Percentiles rank a stretch among this genome's conserved stretches.
These are phyloP conservation scores for Meloidogyne exigua DNA, from an alignment of 1,140 invertebrate genomes.

Conservation along the genomic window DNA sequence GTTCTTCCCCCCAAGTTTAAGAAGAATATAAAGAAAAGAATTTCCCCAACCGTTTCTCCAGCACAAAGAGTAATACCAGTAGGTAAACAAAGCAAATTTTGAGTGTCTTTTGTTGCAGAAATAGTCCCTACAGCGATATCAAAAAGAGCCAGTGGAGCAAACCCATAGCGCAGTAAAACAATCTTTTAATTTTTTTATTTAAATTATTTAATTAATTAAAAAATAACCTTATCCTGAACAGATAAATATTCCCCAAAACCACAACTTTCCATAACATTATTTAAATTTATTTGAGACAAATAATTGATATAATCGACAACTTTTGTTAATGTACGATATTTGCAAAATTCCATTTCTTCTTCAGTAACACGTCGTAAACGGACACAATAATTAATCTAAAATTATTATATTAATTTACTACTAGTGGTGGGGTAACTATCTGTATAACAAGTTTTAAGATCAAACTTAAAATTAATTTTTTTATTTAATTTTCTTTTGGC, in stretches of 20 bases:
- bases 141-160: constrained; percentile 51
- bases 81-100: constrained; percentile 48
- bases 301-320: constrained; percentile 27
- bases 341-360: constrained; percentile 53
- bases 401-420: no score
- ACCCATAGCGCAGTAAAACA: constrained; percentile 43
- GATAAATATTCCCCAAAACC: neutral
- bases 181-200: constrained; percentile 29
- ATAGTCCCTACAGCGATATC: constrained; percentile 44
- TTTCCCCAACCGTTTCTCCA: constrained; percentile 33
- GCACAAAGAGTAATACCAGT: constrained; percentile 43
- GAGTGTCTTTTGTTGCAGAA: constrained; percentile 40
- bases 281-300: constrained; percentile 13
- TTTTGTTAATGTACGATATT: constrained; percentile 51
- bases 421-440: no score
- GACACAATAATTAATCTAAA: constrained; percentile 45
- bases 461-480: no score
- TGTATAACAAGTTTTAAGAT: neutral
- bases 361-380: constrained; percentile 46
- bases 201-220: neutral
- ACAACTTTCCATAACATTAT: neutral
- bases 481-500: no score
- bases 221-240: constrained; percentile 18
- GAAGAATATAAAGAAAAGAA: no score
- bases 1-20: no score